These are phyloP conservation scores for Aethes cnicana DNA, from an alignment of 2,888 invertebrate genomes.

Conservation along the genomic window DNA sequence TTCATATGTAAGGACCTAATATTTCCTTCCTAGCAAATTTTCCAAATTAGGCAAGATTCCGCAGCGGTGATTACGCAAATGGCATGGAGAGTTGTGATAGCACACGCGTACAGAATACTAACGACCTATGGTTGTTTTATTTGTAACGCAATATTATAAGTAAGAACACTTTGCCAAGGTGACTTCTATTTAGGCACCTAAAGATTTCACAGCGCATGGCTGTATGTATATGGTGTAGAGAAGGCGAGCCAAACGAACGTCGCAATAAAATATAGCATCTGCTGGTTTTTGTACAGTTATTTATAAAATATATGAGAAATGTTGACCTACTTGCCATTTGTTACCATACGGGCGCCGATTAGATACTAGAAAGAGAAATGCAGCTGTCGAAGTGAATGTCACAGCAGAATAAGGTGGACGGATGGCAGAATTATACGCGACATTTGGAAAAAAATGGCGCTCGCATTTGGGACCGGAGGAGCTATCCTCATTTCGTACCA, in stretches of 20 bases:
- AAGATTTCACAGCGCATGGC: constrained; percentile 3
- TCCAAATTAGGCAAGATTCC: constrained; percentile 5
- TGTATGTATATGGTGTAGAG: not conserved
- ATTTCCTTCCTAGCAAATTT: too few species aligned
- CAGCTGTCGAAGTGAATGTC: not conserved
- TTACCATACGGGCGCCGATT: constrained; percentile 4
- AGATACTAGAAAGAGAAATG: not conserved
- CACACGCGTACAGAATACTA: constrained; percentile 18
- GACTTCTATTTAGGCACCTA: constrained; percentile 15
- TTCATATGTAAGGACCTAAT: too few species aligned
- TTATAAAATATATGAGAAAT: constrained; percentile 18
- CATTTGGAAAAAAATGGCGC: constrained; percentile 17
- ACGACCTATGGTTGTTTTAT: not conserved
- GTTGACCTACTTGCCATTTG: constrained; percentile 13
- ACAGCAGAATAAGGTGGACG: not conserved
- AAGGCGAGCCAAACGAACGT: constrained; percentile 11
- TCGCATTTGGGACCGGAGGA: constrained; percentile 12
- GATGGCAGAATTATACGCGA: constrained; percentile 22
- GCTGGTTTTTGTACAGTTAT: constrained; percentile 13
- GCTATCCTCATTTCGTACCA: constrained; percentile 23
- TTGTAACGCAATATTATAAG: constrained; percentile 7
- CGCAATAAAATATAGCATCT: constrained; percentile 18
- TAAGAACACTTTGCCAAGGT: not conserved
- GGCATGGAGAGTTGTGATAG: constrained; percentile 1
- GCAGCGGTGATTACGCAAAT: constrained; percentile 19